A percentile compares a stretch with the other conserved stretches of the same genome.
Evolutionary conservation across 2,113 vertebrate species (phyloP).

Genomic region (Sterna hirundo): DNA sequence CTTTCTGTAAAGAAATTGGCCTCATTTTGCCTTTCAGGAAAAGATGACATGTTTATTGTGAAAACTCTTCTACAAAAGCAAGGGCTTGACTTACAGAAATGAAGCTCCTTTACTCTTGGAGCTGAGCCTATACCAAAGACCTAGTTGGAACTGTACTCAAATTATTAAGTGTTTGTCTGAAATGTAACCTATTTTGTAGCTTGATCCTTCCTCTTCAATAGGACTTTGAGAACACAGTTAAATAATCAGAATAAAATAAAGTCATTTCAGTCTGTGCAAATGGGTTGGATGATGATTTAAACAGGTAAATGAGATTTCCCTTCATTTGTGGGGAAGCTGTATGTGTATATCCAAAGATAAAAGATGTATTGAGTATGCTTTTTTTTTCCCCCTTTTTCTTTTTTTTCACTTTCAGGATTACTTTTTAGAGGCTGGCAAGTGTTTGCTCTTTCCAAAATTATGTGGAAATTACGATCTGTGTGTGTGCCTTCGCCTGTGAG

Average conservation of each 20-base stretch:
- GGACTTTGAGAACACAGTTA: background rate
- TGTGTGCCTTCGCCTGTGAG: background rate
- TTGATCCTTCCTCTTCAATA: background rate
- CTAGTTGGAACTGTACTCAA: background rate
- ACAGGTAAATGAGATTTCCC: conserved; percentile 1
- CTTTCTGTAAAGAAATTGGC: background rate
- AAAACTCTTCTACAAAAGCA: background rate
- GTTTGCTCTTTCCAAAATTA: background rate
- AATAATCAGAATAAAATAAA: background rate
- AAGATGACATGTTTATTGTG: background rate
- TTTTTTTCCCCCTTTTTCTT: rapidly evolving
- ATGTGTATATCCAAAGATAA: background rate
- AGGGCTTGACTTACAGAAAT: background rate
- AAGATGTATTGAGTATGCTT: background rate
- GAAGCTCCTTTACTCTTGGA: background rate
- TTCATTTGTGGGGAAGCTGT: background rate
- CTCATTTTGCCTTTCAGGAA: background rate
- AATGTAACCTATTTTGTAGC: background rate
- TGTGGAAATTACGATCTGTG: conserved; percentile 32
- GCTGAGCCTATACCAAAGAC: background rate
- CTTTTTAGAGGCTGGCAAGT: background rate
- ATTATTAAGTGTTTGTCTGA: background rate
- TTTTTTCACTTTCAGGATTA: background rate
- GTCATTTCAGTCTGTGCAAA: background rate
- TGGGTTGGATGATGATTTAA: background rate